Evolutionary conservation across 2,113 vertebrate genomes (phyloP).

Genomic region (Ia io): DNA sequence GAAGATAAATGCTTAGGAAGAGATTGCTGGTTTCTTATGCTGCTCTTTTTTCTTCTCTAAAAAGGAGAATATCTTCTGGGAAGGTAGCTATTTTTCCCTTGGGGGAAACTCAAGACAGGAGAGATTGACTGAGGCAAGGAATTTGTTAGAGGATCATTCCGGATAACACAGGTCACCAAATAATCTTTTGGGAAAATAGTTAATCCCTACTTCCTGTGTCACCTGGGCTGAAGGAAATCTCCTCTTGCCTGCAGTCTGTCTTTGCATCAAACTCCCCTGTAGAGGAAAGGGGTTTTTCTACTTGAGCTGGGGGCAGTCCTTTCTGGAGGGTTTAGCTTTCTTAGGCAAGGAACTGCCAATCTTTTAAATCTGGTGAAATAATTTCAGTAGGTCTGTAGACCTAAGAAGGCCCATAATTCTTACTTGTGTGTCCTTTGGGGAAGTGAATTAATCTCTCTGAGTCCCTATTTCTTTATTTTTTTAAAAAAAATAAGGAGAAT

Average conservation of each 20-base stretch:
- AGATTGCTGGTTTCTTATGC: neutral
- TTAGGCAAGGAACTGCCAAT: neutral
- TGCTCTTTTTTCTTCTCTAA: neutral
- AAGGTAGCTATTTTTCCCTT: neutral
- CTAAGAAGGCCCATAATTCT: neutral
- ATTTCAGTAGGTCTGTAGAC: neutral
- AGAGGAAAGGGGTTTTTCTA: neutral
- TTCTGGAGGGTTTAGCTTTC: neutral
- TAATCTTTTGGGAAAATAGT: neutral
- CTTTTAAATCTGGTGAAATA: neutral
- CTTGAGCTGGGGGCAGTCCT: neutral
- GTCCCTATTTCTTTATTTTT: neutral
- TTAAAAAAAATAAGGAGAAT: neutral
- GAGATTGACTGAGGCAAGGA: neutral
- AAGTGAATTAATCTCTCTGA: neutral
- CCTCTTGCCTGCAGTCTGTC: neutral
- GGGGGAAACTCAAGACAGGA: neutral
- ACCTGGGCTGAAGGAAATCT: neutral
- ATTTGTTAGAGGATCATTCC: neutral
- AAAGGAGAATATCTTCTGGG: neutral
- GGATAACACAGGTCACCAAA: neutral
- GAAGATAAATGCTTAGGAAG: neutral
- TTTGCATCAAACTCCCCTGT: neutral
- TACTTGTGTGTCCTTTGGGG: neutral
- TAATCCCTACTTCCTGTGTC: neutral